These are phyloP conservation scores for Leptonema lineaticorne DNA, from an alignment of 1,140 invertebrate species.

Conservation along the genomic window DNA sequence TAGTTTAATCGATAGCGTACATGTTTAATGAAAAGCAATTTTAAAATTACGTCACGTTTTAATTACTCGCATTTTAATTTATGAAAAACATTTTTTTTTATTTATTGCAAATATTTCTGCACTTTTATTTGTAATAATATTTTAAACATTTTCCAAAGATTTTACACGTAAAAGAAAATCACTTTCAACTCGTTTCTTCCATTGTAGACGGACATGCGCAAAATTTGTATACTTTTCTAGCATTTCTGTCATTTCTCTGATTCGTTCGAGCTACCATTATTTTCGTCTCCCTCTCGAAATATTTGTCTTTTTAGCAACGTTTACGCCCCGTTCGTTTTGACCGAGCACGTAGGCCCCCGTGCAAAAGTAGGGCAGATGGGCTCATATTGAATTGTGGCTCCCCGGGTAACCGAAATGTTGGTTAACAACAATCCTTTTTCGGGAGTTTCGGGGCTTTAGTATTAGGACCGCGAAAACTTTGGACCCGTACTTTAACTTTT, in stretches of 20 bases:
- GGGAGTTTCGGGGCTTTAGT: background rate
- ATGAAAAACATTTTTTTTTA: too few relatives aligned
- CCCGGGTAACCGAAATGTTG: background rate
- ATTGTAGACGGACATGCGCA: background rate
- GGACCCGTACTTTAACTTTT: background rate
- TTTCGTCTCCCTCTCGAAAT: background rate
- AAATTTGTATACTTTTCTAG: background rate
- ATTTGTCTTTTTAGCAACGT: background rate
- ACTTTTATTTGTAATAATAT: too few relatives aligned
- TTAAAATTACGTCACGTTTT: too few relatives aligned
- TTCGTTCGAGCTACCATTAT: background rate
- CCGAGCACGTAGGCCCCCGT: background rate
- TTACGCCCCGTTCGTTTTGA: background rate
- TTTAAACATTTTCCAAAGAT: too few relatives aligned
- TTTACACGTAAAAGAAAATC: too few relatives aligned
- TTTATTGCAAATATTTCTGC: too few relatives aligned
- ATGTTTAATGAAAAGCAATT: too few relatives aligned
- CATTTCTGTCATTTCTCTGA: background rate
- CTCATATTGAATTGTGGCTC: conserved; percentile 10
- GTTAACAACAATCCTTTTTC: conserved; percentile 9
- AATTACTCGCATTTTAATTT: too few relatives aligned
- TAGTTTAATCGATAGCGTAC: too few relatives aligned
- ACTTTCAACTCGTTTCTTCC: background rate
- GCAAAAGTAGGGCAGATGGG: conserved; percentile 1
- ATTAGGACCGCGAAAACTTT: background rate